These are phyloP conservation scores for Parascotia fuliginaria DNA, from an alignment of 2,888 invertebrate species.

Conservation along the genomic window DNA sequence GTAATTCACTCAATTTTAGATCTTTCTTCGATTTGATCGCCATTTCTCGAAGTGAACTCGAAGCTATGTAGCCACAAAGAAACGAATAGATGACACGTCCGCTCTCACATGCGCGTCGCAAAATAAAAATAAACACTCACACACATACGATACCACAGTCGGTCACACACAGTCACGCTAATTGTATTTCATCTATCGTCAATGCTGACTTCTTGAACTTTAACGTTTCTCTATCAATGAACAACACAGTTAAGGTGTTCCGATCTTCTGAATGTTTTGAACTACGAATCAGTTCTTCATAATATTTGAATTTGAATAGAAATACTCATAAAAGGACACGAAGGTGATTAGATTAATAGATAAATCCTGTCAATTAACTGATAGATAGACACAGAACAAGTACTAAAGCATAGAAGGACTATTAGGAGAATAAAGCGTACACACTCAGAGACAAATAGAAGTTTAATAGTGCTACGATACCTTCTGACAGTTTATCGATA, in stretches of 20 bases:
- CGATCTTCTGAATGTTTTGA: background rate
- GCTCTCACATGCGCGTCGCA: slow-evolving; percentile 62
- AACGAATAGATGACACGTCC: slow-evolving; percentile 67
- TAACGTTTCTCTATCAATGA: slow-evolving; percentile 4
- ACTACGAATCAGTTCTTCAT: no score
- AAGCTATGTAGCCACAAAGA: slow-evolving; percentile 57
- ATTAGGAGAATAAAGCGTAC: no score
- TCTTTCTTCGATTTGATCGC: slow-evolving; percentile 21
- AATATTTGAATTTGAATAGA: no score
- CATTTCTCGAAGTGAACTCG: slow-evolving; percentile 21
- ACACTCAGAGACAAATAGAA: no score
- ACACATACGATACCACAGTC: slow-evolving; percentile 36
- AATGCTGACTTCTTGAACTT: slow-evolving; percentile 21
- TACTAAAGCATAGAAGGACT: no score
- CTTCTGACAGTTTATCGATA: no score
- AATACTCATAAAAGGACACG: no score
- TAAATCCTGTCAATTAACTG: no score
- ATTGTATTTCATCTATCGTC: slow-evolving; percentile 32
- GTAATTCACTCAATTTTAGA: slow-evolving; percentile 11
- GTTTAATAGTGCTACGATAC: no score
- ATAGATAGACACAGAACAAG: no score
- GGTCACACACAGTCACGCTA: slow-evolving; percentile 31
- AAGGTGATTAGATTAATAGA: no score
- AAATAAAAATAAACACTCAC: slow-evolving; percentile 70
- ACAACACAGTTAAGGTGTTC: slow-evolving; percentile 1